phyloP scores from a whole-genome alignment of 2,888 invertebrate species.

The Drosophila monieri region DNA sequence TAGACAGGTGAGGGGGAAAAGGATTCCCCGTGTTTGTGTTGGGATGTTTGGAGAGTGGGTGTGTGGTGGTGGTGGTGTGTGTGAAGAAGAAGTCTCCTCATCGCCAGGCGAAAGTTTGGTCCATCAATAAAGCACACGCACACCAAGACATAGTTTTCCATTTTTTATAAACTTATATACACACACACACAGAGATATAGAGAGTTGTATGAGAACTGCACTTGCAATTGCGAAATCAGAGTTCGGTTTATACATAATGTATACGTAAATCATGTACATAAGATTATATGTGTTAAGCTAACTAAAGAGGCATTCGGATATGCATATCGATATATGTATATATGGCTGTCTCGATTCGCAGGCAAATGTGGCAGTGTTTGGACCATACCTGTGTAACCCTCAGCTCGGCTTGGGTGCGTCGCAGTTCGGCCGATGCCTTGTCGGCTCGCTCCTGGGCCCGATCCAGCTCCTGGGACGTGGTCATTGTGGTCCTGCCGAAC shows the following conservation, averaged over 20 bases:
- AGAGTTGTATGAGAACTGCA: conserved; percentile 22
- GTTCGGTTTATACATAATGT: conserved; percentile 29
- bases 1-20: conserved; percentile 21
- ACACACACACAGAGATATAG: conserved; percentile 21
- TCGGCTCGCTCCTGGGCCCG: conserved; percentile 93
- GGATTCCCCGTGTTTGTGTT: conserved; percentile 12
- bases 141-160: conserved; percentile 44
- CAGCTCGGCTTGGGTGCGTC: conserved; percentile 94
- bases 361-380: conserved; percentile 18
- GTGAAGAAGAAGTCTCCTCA: conserved; percentile 34
- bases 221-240: conserved; percentile 31
- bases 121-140: conserved; percentile 66
- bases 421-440: conserved; percentile 92
- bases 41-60: conserved; percentile 6
- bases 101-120: conserved; percentile 33
- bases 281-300: conserved; percentile 44
- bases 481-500: conserved; percentile 92
- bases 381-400: conserved; percentile 91
- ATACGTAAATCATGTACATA: conserved; percentile 28
- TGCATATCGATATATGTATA: conserved; percentile 53
- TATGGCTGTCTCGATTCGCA: conserved; percentile 44
- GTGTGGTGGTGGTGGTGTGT: conserved; percentile 7
- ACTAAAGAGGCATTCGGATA: conserved; percentile 57
- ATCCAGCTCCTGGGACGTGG: conserved; percentile 92
- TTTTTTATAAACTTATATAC: conserved; percentile 12